Percentiles rank a stretch among this genome's conserved stretches.
phyloP scores from a whole-genome alignment of 2,113 vertebrate genomes.

The Coryphaenoides rupestris region DNA sequence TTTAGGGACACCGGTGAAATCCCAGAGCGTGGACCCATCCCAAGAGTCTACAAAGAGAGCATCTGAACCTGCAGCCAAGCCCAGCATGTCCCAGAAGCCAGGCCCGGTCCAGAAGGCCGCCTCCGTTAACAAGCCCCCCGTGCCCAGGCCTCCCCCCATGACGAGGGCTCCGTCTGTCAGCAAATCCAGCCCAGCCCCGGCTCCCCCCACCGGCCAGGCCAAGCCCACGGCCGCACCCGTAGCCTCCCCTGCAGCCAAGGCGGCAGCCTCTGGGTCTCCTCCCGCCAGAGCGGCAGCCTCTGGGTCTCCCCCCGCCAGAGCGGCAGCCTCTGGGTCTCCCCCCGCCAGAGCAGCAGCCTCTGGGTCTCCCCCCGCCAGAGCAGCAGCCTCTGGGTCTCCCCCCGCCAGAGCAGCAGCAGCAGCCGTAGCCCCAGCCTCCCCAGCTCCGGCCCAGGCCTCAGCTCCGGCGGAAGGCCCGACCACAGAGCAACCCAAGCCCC shows the following conservation, averaged over 20 bases:
- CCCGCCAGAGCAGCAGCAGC: slow-evolving; percentile 6
- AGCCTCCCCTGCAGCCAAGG: neutral
- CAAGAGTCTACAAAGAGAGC: slow-evolving; percentile 76
- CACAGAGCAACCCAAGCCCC: slow-evolving; percentile 82
- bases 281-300: slow-evolving; percentile 18
- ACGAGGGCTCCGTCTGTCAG: slow-evolving; percentile 54
- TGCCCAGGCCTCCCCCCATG: slow-evolving; percentile 65
- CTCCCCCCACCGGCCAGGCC: slow-evolving; percentile 42
- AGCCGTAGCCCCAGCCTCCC: neutral
- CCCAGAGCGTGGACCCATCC: slow-evolving; percentile 82
- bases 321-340: neutral
- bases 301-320: neutral
- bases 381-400: slow-evolving; percentile 12
- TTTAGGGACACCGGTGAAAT: slow-evolving; percentile 89
- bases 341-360: neutral
- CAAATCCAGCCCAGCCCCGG: slow-evolving; percentile 43
- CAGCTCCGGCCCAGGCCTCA: slow-evolving; percentile 47
- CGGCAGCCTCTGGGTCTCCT: slow-evolving; percentile 2
- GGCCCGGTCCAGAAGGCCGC: slow-evolving; percentile 61
- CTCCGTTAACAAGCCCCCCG: slow-evolving; percentile 62
- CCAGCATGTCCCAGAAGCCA: slow-evolving; percentile 73
- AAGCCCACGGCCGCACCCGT: slow-evolving; percentile 19
- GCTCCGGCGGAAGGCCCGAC: slow-evolving; percentile 68
- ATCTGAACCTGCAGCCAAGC: slow-evolving; percentile 62
- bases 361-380: too few species aligned